These are phyloP conservation scores for Cenopis cana DNA, from an alignment of 2,888 invertebrate genomes.

Conservation along the genomic window DNA sequence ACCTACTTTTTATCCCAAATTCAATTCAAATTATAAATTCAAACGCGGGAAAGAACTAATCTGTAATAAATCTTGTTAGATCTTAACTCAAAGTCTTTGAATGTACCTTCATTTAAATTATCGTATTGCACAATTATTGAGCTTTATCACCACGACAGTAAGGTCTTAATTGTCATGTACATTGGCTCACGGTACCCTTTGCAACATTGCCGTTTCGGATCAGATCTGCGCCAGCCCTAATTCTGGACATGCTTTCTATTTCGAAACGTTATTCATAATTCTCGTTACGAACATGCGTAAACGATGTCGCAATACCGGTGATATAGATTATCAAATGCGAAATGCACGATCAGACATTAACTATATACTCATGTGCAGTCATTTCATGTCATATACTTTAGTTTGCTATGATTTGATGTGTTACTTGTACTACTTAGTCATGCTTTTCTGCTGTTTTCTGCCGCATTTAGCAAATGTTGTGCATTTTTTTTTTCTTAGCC, in stretches of 20 bases:
- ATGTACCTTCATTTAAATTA: background rate
- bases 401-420: conserved; percentile 3
- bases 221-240: conserved; percentile 34
- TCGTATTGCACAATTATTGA: background rate
- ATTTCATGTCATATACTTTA: conserved; percentile 7
- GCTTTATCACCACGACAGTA: background rate
- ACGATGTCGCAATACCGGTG: conserved; percentile 32
- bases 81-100: background rate
- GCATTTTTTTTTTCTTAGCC: too few species aligned
- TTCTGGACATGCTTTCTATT: conserved; percentile 43
- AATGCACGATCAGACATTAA: conserved; percentile 11
- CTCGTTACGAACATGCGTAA: conserved; percentile 38
- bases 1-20: too few species aligned
- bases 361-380: background rate
- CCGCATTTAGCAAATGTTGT: background rate
- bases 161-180: background rate
- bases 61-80: background rate
- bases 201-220: conserved; percentile 36
- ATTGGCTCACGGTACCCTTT: conserved; percentile 2
- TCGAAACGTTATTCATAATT: conserved; percentile 43
- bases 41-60: too few species aligned
- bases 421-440: background rate
- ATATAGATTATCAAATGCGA: conserved; percentile 25
- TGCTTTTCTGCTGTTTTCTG: background rate
- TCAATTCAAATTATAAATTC: too few species aligned